Evolutionary conservation across 2,888 invertebrate species (phyloP).

Genomic region (Oxyteleia sp.): DNA sequence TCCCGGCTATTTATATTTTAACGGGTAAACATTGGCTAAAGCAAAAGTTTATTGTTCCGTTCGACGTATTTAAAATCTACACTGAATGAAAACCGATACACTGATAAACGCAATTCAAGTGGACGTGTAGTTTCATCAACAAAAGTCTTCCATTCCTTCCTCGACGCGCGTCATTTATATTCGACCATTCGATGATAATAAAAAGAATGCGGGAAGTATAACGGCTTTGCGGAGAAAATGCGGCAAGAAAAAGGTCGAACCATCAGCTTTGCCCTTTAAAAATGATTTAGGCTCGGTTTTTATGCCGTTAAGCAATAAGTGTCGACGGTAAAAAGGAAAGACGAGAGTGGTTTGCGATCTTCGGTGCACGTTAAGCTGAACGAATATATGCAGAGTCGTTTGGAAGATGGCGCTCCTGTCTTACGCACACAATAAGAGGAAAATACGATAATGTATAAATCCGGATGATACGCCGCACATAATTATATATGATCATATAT

Average conservation of each 20-base stretch:
- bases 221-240: conserved; percentile 33
- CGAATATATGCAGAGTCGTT: conserved; percentile 23
- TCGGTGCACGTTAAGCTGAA: conserved; percentile 34
- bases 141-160: too few species aligned
- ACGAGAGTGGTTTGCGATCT: conserved; percentile 38
- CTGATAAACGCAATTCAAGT: too few species aligned
- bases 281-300: conserved; percentile 52
- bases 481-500: conserved; percentile 48
- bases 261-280: conserved; percentile 45
- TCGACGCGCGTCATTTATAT: too few species aligned
- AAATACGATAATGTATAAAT: conserved; percentile 26
- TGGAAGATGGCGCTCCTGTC: conserved; percentile 12
- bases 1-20: too few species aligned
- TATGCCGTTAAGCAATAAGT: conserved; percentile 53
- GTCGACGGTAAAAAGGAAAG: conserved; percentile 38
- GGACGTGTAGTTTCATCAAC: too few species aligned
- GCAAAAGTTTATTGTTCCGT: too few species aligned
- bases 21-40: too few species aligned
- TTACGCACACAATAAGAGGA: conserved; percentile 13
- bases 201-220: too few species aligned
- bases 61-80: too few species aligned
- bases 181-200: too few species aligned
- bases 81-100: too few species aligned
- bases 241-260: conserved; percentile 26
- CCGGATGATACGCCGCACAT: conserved; percentile 12